Evolutionary conservation across 2,113 vertebrate species (phyloP).

Genomic region (Aptenodytes patagonicus): DNA sequence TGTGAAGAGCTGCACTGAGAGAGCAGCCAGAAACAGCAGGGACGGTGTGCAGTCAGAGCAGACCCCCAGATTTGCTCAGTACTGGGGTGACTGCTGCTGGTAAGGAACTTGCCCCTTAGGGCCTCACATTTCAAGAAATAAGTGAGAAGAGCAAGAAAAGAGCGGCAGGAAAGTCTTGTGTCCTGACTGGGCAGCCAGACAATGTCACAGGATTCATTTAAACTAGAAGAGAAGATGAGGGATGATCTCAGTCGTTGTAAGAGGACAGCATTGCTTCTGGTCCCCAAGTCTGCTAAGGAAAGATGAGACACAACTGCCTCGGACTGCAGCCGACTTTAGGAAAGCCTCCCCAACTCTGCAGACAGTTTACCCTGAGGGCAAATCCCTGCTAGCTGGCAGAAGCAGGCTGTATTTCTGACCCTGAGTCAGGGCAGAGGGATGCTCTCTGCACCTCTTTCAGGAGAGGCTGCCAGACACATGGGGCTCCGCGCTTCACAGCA

Average conservation of each 20-base stretch:
- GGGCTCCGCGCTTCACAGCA: fast-evolving
- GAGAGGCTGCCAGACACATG: background rate
- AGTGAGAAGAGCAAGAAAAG: background rate
- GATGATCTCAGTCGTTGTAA: background rate
- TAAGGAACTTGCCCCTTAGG: background rate
- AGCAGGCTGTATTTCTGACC: background rate
- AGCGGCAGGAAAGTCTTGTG: background rate
- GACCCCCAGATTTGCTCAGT: background rate
- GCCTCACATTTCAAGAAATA: background rate
- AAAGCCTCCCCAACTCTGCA: background rate
- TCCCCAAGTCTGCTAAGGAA: background rate
- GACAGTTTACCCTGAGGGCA: background rate
- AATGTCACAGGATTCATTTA: background rate
- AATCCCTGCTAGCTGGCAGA: background rate
- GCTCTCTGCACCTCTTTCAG: background rate
- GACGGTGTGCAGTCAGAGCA: background rate
- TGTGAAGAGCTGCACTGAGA: background rate
- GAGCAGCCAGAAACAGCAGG: background rate
- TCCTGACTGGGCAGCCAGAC: background rate
- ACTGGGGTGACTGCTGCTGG: background rate
- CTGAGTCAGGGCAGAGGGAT: background rate
- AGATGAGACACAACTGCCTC: background rate
- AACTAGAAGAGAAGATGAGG: background rate
- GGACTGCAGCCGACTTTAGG: background rate
- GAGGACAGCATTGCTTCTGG: background rate